Conservation (phyloP, 2,888 invertebrate genomes). For the Agrotis puta region DNA sequence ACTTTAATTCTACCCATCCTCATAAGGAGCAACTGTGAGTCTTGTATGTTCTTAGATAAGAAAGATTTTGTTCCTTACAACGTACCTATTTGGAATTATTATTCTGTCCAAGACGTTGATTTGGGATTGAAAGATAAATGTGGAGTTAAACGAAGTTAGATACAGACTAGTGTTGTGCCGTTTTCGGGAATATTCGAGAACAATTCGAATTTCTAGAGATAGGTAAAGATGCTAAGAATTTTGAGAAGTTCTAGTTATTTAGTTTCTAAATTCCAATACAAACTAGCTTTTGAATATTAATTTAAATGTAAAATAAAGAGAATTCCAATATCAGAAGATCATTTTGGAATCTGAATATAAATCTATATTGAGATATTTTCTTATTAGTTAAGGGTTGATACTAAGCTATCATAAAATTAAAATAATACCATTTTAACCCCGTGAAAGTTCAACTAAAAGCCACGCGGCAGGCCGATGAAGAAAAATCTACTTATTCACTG, state of each 20-base stretch:
- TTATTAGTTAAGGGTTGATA: not conserved
- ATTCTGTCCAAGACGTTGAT: constrained; percentile 35
- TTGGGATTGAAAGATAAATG: constrained; percentile 36
- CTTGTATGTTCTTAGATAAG: not conserved
- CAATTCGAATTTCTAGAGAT: not conserved
- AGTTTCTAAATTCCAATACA: not conserved
- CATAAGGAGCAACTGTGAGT: not conserved
- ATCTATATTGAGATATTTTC: not conserved
- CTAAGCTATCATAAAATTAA: not conserved
- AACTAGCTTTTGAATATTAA: not conserved
- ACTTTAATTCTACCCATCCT: no score
- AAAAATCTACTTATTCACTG: constrained; percentile 51
- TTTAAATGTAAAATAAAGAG: not conserved
- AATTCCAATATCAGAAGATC: not conserved
- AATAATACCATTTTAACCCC: constrained; percentile 4
- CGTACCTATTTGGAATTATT: constrained; percentile 17
- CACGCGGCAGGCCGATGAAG: constrained; percentile 19
- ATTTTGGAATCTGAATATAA: not conserved
- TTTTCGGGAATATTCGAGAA: constrained; percentile 15
- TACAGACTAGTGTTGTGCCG: constrained; percentile 3
- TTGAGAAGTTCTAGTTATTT: not conserved
- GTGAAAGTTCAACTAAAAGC: constrained; percentile 6
- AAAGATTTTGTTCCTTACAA: constrained; percentile 1
- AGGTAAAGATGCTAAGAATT: not conserved
- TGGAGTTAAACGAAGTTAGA: constrained; percentile 22